Conservation (phyloP, 1,140 invertebrate species). For the Psilanteris sp. region DNA sequence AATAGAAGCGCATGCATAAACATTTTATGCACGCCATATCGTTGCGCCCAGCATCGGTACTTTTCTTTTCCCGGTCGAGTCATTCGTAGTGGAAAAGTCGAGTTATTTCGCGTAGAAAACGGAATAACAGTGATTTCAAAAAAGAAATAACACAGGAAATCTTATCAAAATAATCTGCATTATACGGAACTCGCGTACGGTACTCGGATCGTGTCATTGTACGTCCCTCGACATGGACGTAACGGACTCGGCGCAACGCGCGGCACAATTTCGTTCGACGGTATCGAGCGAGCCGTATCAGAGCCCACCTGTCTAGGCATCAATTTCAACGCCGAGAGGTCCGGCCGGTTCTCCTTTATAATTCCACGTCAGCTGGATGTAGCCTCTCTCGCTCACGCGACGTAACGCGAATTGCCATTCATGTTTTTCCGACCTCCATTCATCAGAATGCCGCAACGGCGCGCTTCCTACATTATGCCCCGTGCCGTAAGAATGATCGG, state of each 20-base stretch:
- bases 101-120: too few relatives aligned
- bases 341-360: slow-evolving; percentile 8
- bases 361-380: slow-evolving; percentile 11
- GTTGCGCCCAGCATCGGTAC: too few relatives aligned
- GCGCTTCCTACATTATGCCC: slow-evolving; percentile 17
- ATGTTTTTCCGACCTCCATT: slow-evolving; percentile 50
- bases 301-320: slow-evolving; percentile 46
- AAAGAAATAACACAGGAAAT: neutral
- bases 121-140: too few relatives aligned
- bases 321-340: slow-evolving; percentile 26
- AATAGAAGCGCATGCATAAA: too few relatives aligned
- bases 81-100: too few relatives aligned
- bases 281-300: slow-evolving; percentile 25
- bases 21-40: too few relatives aligned
- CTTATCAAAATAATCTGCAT: slow-evolving; percentile 33
- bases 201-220: slow-evolving; percentile 39
- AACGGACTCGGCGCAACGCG: slow-evolving; percentile 18
- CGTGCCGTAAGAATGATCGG: slow-evolving; percentile 12
- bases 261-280: slow-evolving; percentile 32
- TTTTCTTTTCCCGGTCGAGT: too few relatives aligned
- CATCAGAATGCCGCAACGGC: slow-evolving; percentile 42
- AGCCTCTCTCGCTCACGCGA: slow-evolving; percentile 14
- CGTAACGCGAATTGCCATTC: slow-evolving; percentile 21
- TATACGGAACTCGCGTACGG: slow-evolving; percentile 20
- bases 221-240: slow-evolving; percentile 30